Evolutionary conservation across 2,113 vertebrate species (phyloP).

Genomic region (Pipra filicauda): DNA sequence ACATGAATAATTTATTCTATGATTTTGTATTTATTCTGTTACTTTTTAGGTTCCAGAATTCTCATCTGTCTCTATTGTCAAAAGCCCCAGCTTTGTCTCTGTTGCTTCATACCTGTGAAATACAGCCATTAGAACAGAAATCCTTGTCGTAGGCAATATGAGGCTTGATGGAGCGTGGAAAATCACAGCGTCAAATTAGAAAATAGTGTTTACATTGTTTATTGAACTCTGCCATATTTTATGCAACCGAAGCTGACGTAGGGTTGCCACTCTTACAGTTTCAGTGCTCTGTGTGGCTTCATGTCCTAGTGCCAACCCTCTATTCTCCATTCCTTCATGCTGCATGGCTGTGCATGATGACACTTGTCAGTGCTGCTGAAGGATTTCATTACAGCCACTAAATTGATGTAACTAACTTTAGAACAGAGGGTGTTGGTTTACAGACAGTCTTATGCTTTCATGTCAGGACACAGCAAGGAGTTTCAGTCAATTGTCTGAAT

Average conservation of each 20-base stretch:
- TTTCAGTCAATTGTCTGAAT: not conserved
- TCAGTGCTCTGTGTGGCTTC: not conserved
- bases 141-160: not conserved
- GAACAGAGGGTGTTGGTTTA: not conserved
- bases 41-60: not conserved
- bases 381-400: not conserved
- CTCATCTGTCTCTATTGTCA: not conserved
- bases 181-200: not conserved
- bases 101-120: not conserved
- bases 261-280: not conserved
- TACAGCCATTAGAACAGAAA: not conserved
- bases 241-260: not conserved
- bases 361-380: not conserved
- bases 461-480: not conserved
- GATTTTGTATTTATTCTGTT: not conserved
- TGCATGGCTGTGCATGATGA: not conserved
- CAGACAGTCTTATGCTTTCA: not conserved
- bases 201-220: not conserved
- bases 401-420: not conserved
- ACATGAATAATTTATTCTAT: not conserved
- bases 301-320: not conserved
- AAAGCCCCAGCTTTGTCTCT: not conserved
- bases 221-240: not conserved
- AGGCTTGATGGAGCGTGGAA: not conserved
- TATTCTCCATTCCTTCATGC: not conserved